phyloP scores from a whole-genome alignment of 2,888 invertebrate species.

The Campaea margaritaria region DNA sequence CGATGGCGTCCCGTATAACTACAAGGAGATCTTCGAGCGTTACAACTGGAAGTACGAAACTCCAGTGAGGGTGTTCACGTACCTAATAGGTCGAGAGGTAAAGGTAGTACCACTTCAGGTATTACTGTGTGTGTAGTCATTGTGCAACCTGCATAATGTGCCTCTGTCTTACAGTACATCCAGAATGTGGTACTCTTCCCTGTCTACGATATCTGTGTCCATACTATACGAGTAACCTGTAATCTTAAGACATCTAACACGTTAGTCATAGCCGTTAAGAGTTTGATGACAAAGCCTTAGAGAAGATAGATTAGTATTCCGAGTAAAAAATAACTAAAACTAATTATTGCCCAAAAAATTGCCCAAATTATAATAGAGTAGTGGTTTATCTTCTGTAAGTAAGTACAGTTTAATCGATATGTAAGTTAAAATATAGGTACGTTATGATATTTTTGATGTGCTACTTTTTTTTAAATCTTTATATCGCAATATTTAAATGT shows the following conservation, averaged over 20 bases:
- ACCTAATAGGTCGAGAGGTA: conserved; percentile 96
- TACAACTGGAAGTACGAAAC: conserved; percentile 94
- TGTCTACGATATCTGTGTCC: conserved; percentile 47
- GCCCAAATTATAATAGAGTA: no score
- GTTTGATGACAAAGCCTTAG: no score
- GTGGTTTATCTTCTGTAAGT: no score
- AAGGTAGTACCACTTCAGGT: conserved; percentile 86
- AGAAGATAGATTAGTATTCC: no score
- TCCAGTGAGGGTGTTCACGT: conserved; percentile 98
- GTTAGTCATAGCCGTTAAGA: no score
- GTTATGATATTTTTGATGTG: no score
- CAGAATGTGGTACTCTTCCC: conserved; percentile 80
- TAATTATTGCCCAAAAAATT: no score
- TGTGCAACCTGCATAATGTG: conserved; percentile 84
- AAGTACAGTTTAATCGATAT: no score
- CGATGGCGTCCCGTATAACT: conserved; percentile 98
- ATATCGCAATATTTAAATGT: neutral
- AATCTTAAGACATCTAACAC: conserved; percentile 27
- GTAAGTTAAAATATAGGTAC: no score
- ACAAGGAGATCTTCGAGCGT: conserved; percentile 95
- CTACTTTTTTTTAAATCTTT: neutral
- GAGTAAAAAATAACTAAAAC: no score
- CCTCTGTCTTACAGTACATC: conserved; percentile 78
- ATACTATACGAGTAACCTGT: conserved; percentile 6
- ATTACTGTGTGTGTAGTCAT: conserved; percentile 85